Evolutionary conservation across 2,113 vertebrate species (phyloP).

Genomic region (Arizona elegans): DNA sequence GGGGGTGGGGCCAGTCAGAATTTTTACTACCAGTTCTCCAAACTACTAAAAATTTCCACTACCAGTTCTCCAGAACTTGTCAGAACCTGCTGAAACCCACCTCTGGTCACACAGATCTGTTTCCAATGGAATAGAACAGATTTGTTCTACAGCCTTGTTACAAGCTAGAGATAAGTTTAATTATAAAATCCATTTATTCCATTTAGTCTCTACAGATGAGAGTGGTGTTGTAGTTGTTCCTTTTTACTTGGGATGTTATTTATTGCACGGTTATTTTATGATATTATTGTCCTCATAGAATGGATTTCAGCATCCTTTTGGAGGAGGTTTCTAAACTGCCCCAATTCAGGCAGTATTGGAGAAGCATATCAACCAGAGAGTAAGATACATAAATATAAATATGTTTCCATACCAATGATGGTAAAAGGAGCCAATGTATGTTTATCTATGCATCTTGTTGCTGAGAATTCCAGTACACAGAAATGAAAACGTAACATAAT

Average conservation of each 20-base stretch:
- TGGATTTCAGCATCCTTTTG: background rate
- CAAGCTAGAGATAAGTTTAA: background rate
- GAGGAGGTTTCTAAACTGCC: background rate
- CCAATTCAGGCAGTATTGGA: background rate
- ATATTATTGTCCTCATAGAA: background rate
- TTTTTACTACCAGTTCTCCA: too few species aligned
- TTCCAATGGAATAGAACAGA: background rate
- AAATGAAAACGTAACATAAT: background rate
- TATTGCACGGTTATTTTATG: background rate
- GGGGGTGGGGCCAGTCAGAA: too few species aligned
- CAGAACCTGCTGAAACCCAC: too few species aligned
- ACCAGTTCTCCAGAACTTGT: too few species aligned
- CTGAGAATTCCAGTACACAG: constrained; percentile 4
- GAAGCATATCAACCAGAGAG: background rate
- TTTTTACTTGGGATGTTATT: background rate
- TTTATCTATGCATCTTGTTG: constrained; percentile 8
- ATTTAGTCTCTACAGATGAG: background rate
- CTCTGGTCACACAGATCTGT: background rate
- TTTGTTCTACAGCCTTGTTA: background rate
- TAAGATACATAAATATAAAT: background rate
- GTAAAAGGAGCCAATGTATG: constrained; percentile 4
- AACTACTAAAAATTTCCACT: too few species aligned
- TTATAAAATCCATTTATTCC: background rate
- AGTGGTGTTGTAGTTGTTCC: background rate
- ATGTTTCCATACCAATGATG: constrained; percentile 17